These are phyloP conservation scores for Pasiphila rectangulata DNA, from an alignment of 2,888 invertebrate species.

Conservation along the genomic window DNA sequence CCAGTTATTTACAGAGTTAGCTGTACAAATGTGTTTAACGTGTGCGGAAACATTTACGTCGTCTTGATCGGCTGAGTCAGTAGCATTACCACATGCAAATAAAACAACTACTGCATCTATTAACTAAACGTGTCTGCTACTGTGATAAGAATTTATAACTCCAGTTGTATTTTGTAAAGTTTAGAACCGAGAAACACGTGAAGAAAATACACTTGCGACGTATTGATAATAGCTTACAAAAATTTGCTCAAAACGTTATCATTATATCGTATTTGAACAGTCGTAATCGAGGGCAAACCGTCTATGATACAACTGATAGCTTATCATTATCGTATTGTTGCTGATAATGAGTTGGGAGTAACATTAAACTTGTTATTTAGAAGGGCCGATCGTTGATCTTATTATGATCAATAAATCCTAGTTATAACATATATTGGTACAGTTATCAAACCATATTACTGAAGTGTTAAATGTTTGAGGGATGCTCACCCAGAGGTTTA, in stretches of 20 bases:
- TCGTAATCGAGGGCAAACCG: conserved; percentile 31
- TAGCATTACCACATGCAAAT: not conserved
- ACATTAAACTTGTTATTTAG: not conserved
- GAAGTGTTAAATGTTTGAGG: too few relatives aligned
- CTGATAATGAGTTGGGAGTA: conserved; percentile 1
- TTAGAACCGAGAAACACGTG: not conserved
- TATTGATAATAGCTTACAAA: not conserved
- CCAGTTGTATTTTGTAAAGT: too few relatives aligned
- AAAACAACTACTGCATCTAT: too few relatives aligned
- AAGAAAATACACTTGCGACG: not conserved
- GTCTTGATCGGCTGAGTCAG: conserved; percentile 5
- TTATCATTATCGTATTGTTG: conserved; percentile 13
- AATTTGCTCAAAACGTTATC: conserved; percentile 2
- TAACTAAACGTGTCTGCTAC: too few relatives aligned
- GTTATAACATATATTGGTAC: too few relatives aligned
- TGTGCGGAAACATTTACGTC: conserved; percentile 7
- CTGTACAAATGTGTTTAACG: conserved; percentile 2
- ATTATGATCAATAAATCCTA: too few relatives aligned
- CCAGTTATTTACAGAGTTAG: conserved; percentile 4
- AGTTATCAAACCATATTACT: too few relatives aligned
- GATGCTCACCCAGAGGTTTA: not conserved
- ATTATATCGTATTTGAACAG: conserved; percentile 11
- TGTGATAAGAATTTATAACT: too few relatives aligned
- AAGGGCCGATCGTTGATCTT: too few relatives aligned
- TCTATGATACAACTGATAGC: conserved; percentile 22